Conservation (phyloP, 30 jellyfish, hydroid and myxozoan genomes). For the Hydractinia symbiolongicarpus region DNA sequence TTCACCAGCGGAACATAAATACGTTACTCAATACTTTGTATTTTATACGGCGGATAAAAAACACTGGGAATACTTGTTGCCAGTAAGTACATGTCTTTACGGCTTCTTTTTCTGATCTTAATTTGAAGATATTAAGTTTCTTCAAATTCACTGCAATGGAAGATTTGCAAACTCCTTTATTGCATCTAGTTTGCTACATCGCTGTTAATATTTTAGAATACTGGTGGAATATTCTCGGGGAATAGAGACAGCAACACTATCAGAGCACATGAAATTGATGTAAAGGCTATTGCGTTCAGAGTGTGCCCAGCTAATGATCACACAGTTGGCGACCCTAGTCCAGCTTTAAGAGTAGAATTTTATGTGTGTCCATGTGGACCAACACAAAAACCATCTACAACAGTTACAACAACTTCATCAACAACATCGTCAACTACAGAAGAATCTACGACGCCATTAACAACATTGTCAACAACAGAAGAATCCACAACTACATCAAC, state of each 20-base stretch:
- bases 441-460: neutral
- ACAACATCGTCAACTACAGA: neutral
- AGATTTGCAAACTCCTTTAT: too few species aligned
- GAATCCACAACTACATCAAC: neutral
- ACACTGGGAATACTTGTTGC: neutral
- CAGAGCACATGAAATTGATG: constrained; percentile 1
- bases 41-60: neutral
- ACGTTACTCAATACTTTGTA: constrained; percentile 1
- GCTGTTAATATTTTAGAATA: too few species aligned
- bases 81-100: neutral
- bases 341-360: constrained; percentile 34
- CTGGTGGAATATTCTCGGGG: neutral
- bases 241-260: constrained; percentile 21
- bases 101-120: neutral
- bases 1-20: constrained; percentile 5
- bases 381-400: constrained; percentile 9
- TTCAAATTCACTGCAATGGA: neutral
- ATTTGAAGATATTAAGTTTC: neutral
- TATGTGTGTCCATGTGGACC: constrained; percentile 36
- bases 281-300: constrained; percentile 22
- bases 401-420: constrained; percentile 13
- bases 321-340: constrained; percentile 29
- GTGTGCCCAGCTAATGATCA: constrained; percentile 23
- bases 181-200: too few species aligned
- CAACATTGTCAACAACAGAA: constrained; percentile 10